Conservation (phyloP, 2,888 invertebrate species). For the Entomobrya proxima region DNA sequence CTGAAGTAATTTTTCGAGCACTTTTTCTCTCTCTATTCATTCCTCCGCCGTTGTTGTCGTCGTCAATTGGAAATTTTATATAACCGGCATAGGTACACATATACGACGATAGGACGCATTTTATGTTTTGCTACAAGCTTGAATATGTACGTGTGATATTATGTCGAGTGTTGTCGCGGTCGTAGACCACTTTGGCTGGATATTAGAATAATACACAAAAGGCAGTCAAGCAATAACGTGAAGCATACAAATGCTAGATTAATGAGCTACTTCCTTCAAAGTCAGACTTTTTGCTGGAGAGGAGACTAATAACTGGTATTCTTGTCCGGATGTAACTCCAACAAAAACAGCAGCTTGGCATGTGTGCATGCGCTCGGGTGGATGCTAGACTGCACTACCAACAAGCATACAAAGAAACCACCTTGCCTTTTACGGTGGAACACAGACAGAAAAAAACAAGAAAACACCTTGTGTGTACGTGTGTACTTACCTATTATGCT, state of each 20-base stretch:
- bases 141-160: background rate
- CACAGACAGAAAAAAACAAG: too few relatives aligned
- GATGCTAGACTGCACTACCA: slow-evolving; percentile 15
- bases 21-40: slow-evolving; percentile 1
- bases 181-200: too few relatives aligned
- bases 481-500: too few relatives aligned
- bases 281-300: slow-evolving; percentile 60
- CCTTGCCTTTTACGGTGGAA: too few relatives aligned
- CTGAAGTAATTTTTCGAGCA: slow-evolving; percentile 6
- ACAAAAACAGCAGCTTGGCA: slow-evolving; percentile 45
- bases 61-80: slow-evolving; percentile 4
- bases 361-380: slow-evolving; percentile 37
- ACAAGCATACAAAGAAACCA: too few relatives aligned
- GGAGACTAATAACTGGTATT: slow-evolving; percentile 65
- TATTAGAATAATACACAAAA: slow-evolving; percentile 35
- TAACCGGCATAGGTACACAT: background rate
- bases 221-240: slow-evolving; percentile 48
- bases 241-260: slow-evolving; percentile 69
- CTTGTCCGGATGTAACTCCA: slow-evolving; percentile 68
- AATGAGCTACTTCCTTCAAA: slow-evolving; percentile 69
- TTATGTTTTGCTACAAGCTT: background rate
- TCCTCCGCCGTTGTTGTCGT: background rate
- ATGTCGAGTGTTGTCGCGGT: background rate
- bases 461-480: too few relatives aligned
- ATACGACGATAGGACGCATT: background rate